Base-by-base conservation (phyloP, 2,113 vertebrate species). In the Gobiocypris rarus region DNA sequence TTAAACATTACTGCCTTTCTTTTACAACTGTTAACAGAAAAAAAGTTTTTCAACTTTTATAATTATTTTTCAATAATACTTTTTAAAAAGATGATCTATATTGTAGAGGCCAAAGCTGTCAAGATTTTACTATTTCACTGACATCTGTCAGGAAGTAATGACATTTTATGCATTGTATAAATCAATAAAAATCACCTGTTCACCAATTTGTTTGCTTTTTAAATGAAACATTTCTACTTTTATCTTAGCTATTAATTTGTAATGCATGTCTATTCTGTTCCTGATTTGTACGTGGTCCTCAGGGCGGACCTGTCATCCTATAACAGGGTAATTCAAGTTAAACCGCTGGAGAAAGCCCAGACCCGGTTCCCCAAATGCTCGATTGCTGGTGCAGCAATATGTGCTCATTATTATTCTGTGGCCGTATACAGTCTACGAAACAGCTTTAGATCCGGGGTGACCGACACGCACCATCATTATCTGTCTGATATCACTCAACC, bases 341-440 rank as follows among this genome's bases (percentile, higher is more conserved):
- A 86, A 71, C 65, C 65, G 4, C 54, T 28, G 45, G 77, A 73
- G 85, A 54, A 26, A 6, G 74, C 50, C 50, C 19, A 31, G 31
- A 31, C 31, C 31, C 31, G 17, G 43, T 22, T 34, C 0, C 3
- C 19, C 3, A 52, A 38, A 89, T 84, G 83, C 88, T 85, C 81
- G 10, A 82, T 77, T 83, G 80, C 83, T 85, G 84, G 81, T 91
- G 93, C 93, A 91, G 92, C 92, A 89, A 83, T 78, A 78, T 81
- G 71, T 43, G 85, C 92, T 95, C 93, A 94, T 95, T 94, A 92
- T 90, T 81, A 94, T 95, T 95, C 94, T 89, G 83, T 11, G 74
- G 74, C 88, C 90, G 93, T 94, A 71, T 90, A 28, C 83, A 85
- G 86, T 17, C 83, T 73, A 83, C 84, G 81, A 82, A 87, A 75